Percentiles rank a stretch among this genome's conserved stretches.
These are phyloP conservation scores for Macrophya alboannulata DNA, from an alignment of 2,888 invertebrate genomes.

Conservation along the genomic window DNA sequence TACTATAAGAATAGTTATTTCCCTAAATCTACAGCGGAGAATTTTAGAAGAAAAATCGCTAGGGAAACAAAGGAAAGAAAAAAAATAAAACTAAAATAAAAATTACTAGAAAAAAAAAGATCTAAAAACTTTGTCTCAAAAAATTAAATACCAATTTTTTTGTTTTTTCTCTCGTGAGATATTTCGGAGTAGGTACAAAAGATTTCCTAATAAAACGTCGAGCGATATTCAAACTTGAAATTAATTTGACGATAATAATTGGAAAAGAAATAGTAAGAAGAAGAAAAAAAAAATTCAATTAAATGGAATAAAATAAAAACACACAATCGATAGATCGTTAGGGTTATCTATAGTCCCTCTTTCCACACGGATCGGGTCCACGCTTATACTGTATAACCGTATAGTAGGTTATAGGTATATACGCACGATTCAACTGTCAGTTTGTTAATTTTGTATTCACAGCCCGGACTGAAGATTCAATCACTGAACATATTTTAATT, in stretches of 20 bases:
- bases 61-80: background rate
- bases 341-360: slow-evolving; percentile 18
- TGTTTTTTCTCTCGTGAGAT: background rate
- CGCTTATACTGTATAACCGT: slow-evolving; percentile 1
- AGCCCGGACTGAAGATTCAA: slow-evolving; percentile 55
- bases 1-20: slow-evolving; percentile 8
- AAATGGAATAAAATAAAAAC: background rate
- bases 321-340: slow-evolving; percentile 26
- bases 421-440: slow-evolving; percentile 53
- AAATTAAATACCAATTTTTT: background rate
- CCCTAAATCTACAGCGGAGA: slow-evolving; percentile 25
- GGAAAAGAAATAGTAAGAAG: background rate
- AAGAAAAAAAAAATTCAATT: background rate
- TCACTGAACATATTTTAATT: slow-evolving; percentile 67
- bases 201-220: background rate
- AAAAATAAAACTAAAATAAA: no score
- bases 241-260: slow-evolving; percentile 51
- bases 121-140: background rate
- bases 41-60: background rate
- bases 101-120: no score
- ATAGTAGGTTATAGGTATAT: background rate
- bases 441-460: slow-evolving; percentile 56
- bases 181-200: background rate
- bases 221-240: background rate
- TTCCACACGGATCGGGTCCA: slow-evolving; percentile 3